A percentile compares a stretch with the other conserved stretches of the same genome.
Evolutionary conservation across 2,888 invertebrate genomes (phyloP).

Genomic region (Drosophila anceps): DNA sequence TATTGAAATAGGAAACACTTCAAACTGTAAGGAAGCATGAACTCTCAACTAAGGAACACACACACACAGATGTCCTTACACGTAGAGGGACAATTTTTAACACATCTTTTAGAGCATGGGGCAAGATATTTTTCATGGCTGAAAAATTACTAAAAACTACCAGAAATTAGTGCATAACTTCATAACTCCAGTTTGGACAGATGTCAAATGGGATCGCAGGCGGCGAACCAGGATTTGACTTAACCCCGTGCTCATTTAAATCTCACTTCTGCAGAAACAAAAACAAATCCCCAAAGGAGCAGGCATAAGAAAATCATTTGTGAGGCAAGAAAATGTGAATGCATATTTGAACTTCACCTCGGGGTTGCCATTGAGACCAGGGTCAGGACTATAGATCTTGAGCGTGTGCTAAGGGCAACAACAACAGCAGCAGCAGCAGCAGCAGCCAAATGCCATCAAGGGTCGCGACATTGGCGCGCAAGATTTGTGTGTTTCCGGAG

Average conservation of each 20-base stretch:
- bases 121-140: slow-evolving; percentile 51
- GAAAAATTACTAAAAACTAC: slow-evolving; percentile 61
- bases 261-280: slow-evolving; percentile 66
- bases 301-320: slow-evolving; percentile 72
- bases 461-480: slow-evolving; percentile 75
- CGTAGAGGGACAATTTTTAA: slow-evolving; percentile 8
- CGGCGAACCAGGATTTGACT: slow-evolving; percentile 23
- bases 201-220: slow-evolving; percentile 66
- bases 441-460: slow-evolving; percentile 62
- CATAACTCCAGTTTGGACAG: slow-evolving; percentile 61
- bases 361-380: slow-evolving; percentile 23
- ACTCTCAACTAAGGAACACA: slow-evolving; percentile 6
- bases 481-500: slow-evolving; percentile 73
- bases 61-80: background rate
- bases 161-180: slow-evolving; percentile 68
- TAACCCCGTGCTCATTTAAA: slow-evolving; percentile 68
- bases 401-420: slow-evolving; percentile 52
- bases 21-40: background rate
- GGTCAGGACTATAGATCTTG: slow-evolving; percentile 43
- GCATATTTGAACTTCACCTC: slow-evolving; percentile 50
- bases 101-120: slow-evolving; percentile 20
- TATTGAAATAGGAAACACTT: background rate
- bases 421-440: slow-evolving; percentile 25
- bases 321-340: slow-evolving; percentile 34
- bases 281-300: slow-evolving; percentile 70